Evolutionary conservation across 92 coral and sea anemone genomes (phyloP).

Genomic region (Heteractis magnifica): DNA sequence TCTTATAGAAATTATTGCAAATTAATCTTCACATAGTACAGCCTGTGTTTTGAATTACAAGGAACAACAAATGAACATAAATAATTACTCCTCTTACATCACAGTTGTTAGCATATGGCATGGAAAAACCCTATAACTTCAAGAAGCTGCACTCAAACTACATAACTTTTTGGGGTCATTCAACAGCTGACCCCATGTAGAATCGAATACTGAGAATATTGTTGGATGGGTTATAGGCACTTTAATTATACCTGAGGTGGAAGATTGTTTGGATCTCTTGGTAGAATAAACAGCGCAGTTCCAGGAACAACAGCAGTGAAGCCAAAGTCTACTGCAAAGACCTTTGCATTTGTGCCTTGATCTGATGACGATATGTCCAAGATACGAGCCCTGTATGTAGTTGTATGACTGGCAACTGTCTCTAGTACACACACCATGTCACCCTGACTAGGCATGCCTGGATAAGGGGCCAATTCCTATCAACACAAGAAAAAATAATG

Average conservation of each 20-base stretch:
- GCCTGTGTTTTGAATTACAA: too few species aligned
- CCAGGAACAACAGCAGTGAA: constrained; percentile 58
- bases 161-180: too few species aligned
- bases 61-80: too few species aligned
- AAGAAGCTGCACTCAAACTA: too few species aligned
- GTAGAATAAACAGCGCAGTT: constrained; percentile 31
- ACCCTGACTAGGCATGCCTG: constrained; percentile 61
- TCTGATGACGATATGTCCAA: constrained; percentile 43
- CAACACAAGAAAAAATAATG: background rate
- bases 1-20: too few species aligned
- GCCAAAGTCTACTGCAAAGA: constrained; percentile 92
- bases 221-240: too few species aligned
- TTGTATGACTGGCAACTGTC: constrained; percentile 66
- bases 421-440: constrained; percentile 65
- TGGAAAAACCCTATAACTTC: too few species aligned
- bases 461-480: constrained; percentile 41
- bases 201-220: too few species aligned
- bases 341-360: constrained; percentile 40
- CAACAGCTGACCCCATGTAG: too few species aligned
- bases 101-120: too few species aligned
- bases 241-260: constrained; percentile 79
- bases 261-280: constrained; percentile 43
- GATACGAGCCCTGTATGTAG: constrained; percentile 65
- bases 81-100: too few species aligned
- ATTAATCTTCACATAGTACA: too few species aligned